Conservation (phyloP, 2,113 vertebrate genomes). For the Ursus arctos region DNA sequence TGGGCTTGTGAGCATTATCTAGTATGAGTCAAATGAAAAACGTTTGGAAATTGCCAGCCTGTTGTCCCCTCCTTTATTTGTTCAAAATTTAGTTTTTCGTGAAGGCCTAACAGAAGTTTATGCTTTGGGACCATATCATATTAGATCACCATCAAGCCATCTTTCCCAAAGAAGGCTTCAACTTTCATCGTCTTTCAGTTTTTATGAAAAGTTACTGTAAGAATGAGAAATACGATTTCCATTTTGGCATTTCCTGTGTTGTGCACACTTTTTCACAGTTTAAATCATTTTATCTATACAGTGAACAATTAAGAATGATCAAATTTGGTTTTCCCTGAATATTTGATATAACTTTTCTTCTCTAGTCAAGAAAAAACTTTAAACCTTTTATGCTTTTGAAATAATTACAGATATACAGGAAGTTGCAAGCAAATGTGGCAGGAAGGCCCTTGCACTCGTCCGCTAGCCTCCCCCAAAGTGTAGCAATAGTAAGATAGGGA, state of each 20-base stretch:
- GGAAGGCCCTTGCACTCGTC: background rate
- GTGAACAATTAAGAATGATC: background rate
- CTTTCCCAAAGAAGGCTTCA: background rate
- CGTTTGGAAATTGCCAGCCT: background rate
- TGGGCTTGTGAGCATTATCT: background rate
- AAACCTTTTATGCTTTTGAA: background rate
- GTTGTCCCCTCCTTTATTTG: background rate
- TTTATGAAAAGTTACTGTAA: background rate
- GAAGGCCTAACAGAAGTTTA: background rate
- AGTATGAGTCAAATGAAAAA: background rate
- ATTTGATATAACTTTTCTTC: background rate
- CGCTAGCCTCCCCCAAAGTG: background rate
- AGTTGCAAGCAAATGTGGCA: background rate
- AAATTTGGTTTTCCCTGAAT: background rate
- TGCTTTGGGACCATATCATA: background rate
- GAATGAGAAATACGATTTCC: background rate
- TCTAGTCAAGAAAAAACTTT: background rate
- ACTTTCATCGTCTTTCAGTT: background rate
- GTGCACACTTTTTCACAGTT: background rate
- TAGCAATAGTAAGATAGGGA: background rate
- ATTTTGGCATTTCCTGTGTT: background rate
- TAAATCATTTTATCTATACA: background rate
- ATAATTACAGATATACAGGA: background rate
- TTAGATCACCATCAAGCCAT: background rate
- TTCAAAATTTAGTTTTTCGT: slow-evolving; percentile 26